Percentiles rank a stretch among this genome's conserved stretches.
phyloP scores from a whole-genome alignment of 2,888 invertebrate genomes.

The Dryadula phaetusa region DNA sequence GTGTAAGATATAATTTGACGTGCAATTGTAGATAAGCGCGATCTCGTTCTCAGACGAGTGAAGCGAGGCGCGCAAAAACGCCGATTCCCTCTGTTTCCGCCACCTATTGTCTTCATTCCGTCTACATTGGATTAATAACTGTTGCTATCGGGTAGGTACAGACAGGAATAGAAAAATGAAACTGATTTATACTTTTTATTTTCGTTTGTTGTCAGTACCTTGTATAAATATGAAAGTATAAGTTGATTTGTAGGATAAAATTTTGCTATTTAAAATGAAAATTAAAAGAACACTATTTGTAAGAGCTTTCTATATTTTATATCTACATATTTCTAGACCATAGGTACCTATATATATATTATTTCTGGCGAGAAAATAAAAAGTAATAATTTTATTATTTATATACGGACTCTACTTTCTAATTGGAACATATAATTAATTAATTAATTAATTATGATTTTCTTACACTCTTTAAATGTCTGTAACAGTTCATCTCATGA shows the following conservation, averaged over 20 bases:
- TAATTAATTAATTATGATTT: constrained; percentile 63
- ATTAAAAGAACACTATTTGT: not conserved
- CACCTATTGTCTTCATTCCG: constrained; percentile 74
- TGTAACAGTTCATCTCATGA: constrained; percentile 84
- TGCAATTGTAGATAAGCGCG: constrained; percentile 61
- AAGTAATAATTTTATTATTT: not conserved
- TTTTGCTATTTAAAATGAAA: not conserved
- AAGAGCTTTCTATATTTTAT: too few relatives aligned
- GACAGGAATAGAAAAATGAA: constrained; percentile 25
- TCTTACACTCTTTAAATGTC: constrained; percentile 68
- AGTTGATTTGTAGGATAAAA: not conserved
- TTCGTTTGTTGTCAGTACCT: not conserved
- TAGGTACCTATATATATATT: too few relatives aligned
- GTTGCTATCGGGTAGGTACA: constrained; percentile 36
- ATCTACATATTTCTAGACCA: too few relatives aligned
- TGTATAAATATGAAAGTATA: not conserved
- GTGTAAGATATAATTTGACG: constrained; percentile 57
- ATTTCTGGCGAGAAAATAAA: not conserved
- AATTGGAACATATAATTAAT: constrained; percentile 46
- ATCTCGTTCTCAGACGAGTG: constrained; percentile 69
- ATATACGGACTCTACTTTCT: constrained; percentile 47
- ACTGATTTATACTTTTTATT: not conserved
- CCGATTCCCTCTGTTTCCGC: constrained; percentile 71
- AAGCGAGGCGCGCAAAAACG: constrained; percentile 67
- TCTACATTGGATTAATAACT: constrained; percentile 72